Percentiles rank a stretch among this genome's conserved stretches.
Conservation (phyloP, 2,113 vertebrate genomes). For the Hyaena hyaena region DNA sequence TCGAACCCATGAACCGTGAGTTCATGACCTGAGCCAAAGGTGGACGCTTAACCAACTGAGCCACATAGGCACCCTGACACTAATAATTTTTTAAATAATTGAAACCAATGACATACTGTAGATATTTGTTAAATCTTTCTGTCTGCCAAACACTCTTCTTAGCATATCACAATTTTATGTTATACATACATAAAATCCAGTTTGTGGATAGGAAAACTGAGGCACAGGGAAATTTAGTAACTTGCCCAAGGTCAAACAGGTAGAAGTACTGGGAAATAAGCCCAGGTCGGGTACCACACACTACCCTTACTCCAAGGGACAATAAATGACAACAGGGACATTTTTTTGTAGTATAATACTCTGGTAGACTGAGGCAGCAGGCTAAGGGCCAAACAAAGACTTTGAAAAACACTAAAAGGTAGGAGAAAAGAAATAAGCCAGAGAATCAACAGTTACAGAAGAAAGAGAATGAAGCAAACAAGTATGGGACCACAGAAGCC, state of each 20-base stretch:
- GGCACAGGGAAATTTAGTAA: not conserved
- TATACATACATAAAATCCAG: not conserved
- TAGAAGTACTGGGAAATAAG: not conserved
- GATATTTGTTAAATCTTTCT: not conserved
- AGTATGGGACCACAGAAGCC: not conserved
- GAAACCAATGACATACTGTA: not conserved
- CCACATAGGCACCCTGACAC: not conserved
- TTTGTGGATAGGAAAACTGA: not conserved
- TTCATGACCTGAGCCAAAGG: too few species aligned
- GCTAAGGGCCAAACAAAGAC: not conserved
- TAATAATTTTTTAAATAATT: not conserved
- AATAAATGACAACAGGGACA: not conserved
- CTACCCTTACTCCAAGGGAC: not conserved
- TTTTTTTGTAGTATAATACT: not conserved
- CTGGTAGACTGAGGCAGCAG: not conserved
- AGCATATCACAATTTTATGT: not conserved
- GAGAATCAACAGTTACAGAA: not conserved
- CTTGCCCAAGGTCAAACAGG: not conserved
- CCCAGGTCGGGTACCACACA: not conserved
- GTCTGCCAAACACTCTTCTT: not conserved
- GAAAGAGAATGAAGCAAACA: not conserved
- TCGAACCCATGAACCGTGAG: too few species aligned
- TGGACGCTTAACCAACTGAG: too few species aligned
- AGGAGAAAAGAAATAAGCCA: not conserved
- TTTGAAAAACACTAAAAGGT: not conserved